Evolutionary conservation across 2,797 vertebrate species (phyloP).

Genomic region (Chaetophractus vellerosus): DNA sequence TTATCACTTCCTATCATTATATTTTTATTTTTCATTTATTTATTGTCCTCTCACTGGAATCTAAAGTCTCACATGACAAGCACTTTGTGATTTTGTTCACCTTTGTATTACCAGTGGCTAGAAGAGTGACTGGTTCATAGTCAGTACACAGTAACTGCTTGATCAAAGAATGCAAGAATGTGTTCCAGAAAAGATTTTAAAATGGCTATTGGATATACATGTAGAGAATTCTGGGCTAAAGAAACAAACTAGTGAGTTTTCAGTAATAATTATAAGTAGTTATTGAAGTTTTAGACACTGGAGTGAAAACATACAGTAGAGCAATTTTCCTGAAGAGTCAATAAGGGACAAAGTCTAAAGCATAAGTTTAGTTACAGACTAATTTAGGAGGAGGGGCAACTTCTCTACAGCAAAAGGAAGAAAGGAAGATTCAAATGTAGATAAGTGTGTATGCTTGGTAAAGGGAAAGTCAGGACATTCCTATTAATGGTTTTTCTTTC

Average conservation of each 20-base stretch:
- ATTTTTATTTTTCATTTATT: neutral
- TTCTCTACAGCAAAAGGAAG: neutral
- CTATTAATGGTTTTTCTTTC: neutral
- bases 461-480: neutral
- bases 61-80: neutral
- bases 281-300: neutral
- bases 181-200: neutral
- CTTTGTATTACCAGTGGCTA: neutral
- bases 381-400: neutral
- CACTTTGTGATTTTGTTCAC: neutral
- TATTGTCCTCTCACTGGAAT: neutral
- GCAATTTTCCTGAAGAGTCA: neutral
- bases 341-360: neutral
- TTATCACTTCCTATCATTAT: neutral
- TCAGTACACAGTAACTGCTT: neutral
- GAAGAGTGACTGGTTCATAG: neutral
- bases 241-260: neutral
- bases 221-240: neutral
- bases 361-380: neutral
- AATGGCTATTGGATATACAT: neutral
- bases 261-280: neutral
- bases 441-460: neutral
- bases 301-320: neutral
- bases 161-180: neutral
- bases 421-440: neutral